Conservation (phyloP, 2,113 vertebrate species). For the Choloepus hoffmanni region DNA sequence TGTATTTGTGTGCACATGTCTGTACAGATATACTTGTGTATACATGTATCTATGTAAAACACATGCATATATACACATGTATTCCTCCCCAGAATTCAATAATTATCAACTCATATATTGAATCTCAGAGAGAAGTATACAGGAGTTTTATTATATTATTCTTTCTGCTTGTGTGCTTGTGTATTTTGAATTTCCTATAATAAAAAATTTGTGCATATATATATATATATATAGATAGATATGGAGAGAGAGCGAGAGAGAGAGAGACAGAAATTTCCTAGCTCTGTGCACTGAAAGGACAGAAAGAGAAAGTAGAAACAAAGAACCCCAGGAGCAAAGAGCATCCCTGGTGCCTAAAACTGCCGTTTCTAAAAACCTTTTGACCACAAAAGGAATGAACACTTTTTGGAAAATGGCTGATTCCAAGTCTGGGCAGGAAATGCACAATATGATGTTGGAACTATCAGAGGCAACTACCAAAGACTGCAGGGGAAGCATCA, state of each 20-base stretch:
- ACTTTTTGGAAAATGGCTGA: not conserved
- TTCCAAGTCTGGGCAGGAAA: not conserved
- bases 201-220: not conserved
- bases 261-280: not conserved
- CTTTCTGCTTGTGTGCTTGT: not conserved
- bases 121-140: not conserved
- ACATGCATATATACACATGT: no score
- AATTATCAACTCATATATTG: no score
- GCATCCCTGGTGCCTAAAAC: not conserved
- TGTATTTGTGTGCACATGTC: not conserved
- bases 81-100: no score
- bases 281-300: not conserved
- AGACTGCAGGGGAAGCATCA: not conserved
- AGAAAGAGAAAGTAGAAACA: not conserved
- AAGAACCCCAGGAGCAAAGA: not conserved
- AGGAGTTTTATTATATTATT: not conserved
- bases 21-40: no score
- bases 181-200: not conserved
- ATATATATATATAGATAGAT: no score
- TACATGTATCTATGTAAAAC: no score
- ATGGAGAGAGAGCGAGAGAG: not conserved
- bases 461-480: not conserved
- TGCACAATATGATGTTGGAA: not conserved
- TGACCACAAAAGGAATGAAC: not conserved
- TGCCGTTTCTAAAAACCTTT: not conserved